A percentile compares a stretch with the other conserved stretches of the same genome.
Evolutionary conservation across 2,797 vertebrate genomes (phyloP).

Genomic region (Petrocephalus sullivani): DNA sequence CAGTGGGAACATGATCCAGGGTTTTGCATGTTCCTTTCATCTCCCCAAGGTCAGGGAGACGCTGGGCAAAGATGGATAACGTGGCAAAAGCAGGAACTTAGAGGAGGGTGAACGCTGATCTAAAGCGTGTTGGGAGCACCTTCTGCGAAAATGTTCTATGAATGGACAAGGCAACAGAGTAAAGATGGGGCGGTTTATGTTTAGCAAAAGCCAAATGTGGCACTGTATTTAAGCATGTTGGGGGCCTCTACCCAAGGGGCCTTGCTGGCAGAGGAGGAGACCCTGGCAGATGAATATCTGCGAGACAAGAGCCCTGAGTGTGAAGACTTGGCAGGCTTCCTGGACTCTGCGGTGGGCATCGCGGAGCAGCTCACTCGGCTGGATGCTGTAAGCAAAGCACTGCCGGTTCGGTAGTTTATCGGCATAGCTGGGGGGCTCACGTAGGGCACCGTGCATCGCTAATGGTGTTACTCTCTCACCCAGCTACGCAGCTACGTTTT

Average conservation of each 20-base stretch:
- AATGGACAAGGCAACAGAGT: neutral
- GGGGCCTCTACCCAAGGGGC: neutral
- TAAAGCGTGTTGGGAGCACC: neutral
- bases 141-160: neutral
- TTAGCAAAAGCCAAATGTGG: neutral
- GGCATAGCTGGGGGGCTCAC: neutral
- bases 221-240: neutral
- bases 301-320: constrained; percentile 43
- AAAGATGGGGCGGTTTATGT: neutral
- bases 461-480: neutral
- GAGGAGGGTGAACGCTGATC: neutral
- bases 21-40: neutral
- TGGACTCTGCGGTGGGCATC: constrained; percentile 59
- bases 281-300: constrained; percentile 35
- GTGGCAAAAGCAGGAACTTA: neutral
- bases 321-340: constrained; percentile 51
- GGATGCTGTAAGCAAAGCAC: constrained; percentile 55
- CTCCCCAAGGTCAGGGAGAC: neutral
- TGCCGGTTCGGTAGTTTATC: neutral
- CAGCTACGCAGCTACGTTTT: neutral
- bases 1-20: neutral
- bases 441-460: neutral
- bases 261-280: constrained; percentile 22
- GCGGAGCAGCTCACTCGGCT: constrained; percentile 71
- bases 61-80: neutral